Conservation (phyloP, 2,113 vertebrate species). For the Malurus elegans region DNA sequence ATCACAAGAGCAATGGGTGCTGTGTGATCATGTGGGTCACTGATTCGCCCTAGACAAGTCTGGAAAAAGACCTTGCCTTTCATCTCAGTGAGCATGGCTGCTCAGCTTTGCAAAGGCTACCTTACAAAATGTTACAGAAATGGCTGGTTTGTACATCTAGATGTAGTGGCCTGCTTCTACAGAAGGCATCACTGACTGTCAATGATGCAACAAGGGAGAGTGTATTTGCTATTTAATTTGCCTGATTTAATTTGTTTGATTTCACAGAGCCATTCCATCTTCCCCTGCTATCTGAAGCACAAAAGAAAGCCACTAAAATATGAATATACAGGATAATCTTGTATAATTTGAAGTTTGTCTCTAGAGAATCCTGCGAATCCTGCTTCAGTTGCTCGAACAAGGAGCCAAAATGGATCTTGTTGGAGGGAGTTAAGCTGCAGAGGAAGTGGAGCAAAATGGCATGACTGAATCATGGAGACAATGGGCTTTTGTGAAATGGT, state of each 20-base stretch:
- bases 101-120: not conserved
- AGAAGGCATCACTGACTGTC: constrained; percentile 9
- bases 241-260: not conserved
- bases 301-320: not conserved
- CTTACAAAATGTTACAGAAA: constrained; percentile 25
- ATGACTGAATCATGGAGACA: not conserved
- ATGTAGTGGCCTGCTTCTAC: not conserved
- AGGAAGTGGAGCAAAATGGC: not conserved
- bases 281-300: not conserved
- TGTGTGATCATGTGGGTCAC: not conserved
- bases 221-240: constrained; percentile 32
- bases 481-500: constrained; percentile 22
- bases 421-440: not conserved
- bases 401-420: not conserved
- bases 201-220: not conserved
- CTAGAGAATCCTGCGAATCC: not conserved
- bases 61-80: not conserved
- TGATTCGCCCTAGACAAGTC: constrained; percentile 8
- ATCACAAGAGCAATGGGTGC: not conserved
- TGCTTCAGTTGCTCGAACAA: not conserved
- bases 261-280: not conserved
- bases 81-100: not conserved
- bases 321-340: not conserved
- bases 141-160: not conserved
- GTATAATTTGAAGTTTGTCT: not conserved